phyloP scores from a whole-genome alignment of 2,113 vertebrate species.

The Mormoops blainvillei region DNA sequence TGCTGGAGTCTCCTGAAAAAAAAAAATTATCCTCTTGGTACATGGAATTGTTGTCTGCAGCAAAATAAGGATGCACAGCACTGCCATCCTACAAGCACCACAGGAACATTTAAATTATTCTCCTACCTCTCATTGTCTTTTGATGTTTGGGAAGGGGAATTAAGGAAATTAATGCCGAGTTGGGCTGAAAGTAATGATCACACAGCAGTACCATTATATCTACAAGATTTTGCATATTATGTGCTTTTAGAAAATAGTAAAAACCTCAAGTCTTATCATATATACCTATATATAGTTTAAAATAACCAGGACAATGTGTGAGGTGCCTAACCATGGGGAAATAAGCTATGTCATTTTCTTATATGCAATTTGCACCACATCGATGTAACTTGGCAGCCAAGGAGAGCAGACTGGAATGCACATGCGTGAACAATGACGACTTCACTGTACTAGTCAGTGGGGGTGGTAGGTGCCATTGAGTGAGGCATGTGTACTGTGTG shows the following conservation, averaged over 20 bases:
- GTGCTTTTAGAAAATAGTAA: not conserved
- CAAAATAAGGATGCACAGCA: slow-evolving; percentile 47
- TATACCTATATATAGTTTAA: not conserved
- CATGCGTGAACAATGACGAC: too few relatives aligned
- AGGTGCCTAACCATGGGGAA: not conserved
- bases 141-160: slow-evolving; percentile 62
- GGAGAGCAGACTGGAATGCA: too few relatives aligned
- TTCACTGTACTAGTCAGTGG: too few relatives aligned
- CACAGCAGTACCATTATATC: not conserved
- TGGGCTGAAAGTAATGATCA: slow-evolving; percentile 51
- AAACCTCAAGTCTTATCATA: not conserved
- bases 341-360: not conserved
- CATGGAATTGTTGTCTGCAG: slow-evolving; percentile 43
- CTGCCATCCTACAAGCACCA: slow-evolving; percentile 21
- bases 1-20: slow-evolving; percentile 55
- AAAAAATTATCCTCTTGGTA: slow-evolving; percentile 66
- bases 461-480: too few relatives aligned
- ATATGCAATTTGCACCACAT: not conserved
- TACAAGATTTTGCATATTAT: slow-evolving; percentile 1
- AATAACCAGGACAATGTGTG: not conserved
- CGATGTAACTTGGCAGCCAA: too few relatives aligned
- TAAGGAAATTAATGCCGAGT: slow-evolving; percentile 58
- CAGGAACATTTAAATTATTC: slow-evolving; percentile 47
- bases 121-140: slow-evolving; percentile 55
- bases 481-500: too few relatives aligned